Percentiles rank a stretch among this genome's conserved stretches.
Conservation (phyloP, 2,888 invertebrate genomes). For the Apeira syringaria region DNA sequence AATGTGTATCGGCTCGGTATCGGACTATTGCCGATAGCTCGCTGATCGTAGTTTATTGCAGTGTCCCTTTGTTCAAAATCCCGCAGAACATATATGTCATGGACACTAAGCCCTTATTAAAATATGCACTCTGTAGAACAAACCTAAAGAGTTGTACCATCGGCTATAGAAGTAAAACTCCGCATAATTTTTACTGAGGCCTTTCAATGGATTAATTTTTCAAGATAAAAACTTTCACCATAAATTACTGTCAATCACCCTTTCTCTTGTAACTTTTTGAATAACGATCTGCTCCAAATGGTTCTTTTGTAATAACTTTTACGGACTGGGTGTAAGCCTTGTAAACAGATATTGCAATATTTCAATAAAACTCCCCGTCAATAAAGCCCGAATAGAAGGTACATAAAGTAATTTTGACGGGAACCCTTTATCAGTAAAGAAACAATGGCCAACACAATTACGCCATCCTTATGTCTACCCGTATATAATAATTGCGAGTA, state of each 20-base stretch:
- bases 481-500: too few relatives aligned
- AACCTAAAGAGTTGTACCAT: conserved; percentile 8
- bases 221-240: conserved; percentile 28
- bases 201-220: conserved; percentile 26
- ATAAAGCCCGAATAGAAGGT: conserved; percentile 25
- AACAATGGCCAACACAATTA: conserved; percentile 52
- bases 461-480: conserved; percentile 44
- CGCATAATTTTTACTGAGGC: conserved; percentile 12
- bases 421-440: conserved; percentile 46
- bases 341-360: conserved; percentile 21
- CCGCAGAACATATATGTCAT: conserved; percentile 36
- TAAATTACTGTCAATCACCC: conserved; percentile 32
- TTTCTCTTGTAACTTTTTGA: conserved; percentile 21
- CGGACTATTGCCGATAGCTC: conserved; percentile 15
- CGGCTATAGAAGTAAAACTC: conserved; percentile 12
- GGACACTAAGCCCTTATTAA: conserved; percentile 10
- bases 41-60: conserved; percentile 23
- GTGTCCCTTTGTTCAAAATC: conserved; percentile 46
- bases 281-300: conserved; percentile 24
- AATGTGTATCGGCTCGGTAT: conserved; percentile 8
- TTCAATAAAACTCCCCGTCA: conserved; percentile 19
- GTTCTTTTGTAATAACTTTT: conserved; percentile 24
- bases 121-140: conserved; percentile 16
- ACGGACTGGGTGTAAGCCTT: conserved; percentile 16
- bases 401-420: conserved; percentile 36